Base-by-base conservation (phyloP, 2,888 invertebrate species). In the Hedychridium roseum region DNA sequence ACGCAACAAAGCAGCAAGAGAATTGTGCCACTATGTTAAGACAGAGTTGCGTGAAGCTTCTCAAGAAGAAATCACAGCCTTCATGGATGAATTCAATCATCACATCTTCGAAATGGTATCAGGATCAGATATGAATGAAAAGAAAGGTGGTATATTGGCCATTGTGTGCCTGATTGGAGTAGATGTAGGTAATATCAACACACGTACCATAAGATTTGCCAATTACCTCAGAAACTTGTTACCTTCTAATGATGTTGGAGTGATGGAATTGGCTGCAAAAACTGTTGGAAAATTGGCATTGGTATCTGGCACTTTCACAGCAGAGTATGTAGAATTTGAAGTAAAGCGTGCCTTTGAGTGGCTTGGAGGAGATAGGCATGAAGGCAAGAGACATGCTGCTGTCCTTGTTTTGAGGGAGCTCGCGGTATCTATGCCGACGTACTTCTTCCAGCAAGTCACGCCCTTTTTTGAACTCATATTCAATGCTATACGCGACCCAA, bases 271-370 rank as follows among this genome's bases (percentile, higher is more conserved):
- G 62, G 94, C 97, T 2, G 96, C 97, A 1, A 92, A 94, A 74
- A 97, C 97, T 2, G 89, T 98, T 59, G 97, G 97, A 0, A 91
- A 92, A 61, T 81, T 99, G 42, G 97, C 97, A 1, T 85, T 94
- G 15, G 89, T 91, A 12, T 93, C 92, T 0, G 97, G 97, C 9
- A 94, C 95, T 0, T 94, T 94, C 77, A 91, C 97, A 20, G 93
- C 95, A 0, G 96, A 97, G 74, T 96, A 97, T 76, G 96, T 98
- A n/a, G 97, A 97, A 70, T 96, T 96, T 82, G 97, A 97, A 81
- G 94, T 97, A 1, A 95, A 95, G 77, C 84, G 93, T 71, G 94
- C 97, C 1, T 92, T 96, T 76, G 98, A 98, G 77, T 97, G 95
- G 95, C 82, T 98, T 3, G 89, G 90, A 17, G 92, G 91, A 39